These are phyloP conservation scores for Echinarachnius parma DNA, from an alignment of 53 echinoderm and acorn worm species.

Conservation along the genomic window DNA sequence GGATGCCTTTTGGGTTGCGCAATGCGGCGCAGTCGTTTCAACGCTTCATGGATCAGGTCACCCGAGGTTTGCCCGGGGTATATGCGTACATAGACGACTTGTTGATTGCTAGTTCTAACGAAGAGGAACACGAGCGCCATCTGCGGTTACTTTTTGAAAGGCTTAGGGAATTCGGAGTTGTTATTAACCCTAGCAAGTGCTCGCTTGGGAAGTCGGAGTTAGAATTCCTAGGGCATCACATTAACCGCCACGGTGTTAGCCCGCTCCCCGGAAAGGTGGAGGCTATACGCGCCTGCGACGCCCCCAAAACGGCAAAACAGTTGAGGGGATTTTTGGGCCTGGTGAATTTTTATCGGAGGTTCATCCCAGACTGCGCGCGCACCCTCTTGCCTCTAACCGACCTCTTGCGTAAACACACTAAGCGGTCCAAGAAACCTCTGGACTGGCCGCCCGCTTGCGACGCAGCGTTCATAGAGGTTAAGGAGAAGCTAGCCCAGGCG, in stretches of 20 bases:
- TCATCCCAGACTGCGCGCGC: constrained; percentile 33
- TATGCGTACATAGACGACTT: constrained; percentile 56
- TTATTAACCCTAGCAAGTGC: constrained; percentile 48
- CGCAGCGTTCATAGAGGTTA: constrained; percentile 17
- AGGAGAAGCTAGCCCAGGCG: constrained; percentile 22
- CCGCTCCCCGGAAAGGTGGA: constrained; percentile 43
- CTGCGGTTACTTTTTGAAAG: constrained; percentile 36
- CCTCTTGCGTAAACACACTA: constrained; percentile 3
- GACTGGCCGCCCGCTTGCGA: constrained; percentile 6
- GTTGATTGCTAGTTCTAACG: constrained; percentile 19
- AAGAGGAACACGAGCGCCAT: constrained; percentile 29
- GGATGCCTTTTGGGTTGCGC: constrained; percentile 62
- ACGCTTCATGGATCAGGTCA: constrained; percentile 46
- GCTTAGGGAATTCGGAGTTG: constrained; percentile 39
- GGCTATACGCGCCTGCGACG: constrained; percentile 34
- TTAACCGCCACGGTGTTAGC: constrained; percentile 28
- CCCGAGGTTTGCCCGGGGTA: constrained; percentile 20
- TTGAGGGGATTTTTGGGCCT: constrained; percentile 41
- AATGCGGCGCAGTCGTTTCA: constrained; percentile 57
- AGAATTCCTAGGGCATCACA: constrained; percentile 33
- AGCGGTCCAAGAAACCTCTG: constrained; percentile 9
- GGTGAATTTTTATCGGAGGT: constrained; percentile 40
- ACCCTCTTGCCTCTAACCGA: constrained; percentile 29
- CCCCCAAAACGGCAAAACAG: constrained; percentile 32
- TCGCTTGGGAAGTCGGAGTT: constrained; percentile 9